Percentiles rank a stretch among this genome's conserved stretches.
Evolutionary conservation across 2,113 vertebrate genomes (phyloP).

Genomic region (Corydoras sp.): DNA sequence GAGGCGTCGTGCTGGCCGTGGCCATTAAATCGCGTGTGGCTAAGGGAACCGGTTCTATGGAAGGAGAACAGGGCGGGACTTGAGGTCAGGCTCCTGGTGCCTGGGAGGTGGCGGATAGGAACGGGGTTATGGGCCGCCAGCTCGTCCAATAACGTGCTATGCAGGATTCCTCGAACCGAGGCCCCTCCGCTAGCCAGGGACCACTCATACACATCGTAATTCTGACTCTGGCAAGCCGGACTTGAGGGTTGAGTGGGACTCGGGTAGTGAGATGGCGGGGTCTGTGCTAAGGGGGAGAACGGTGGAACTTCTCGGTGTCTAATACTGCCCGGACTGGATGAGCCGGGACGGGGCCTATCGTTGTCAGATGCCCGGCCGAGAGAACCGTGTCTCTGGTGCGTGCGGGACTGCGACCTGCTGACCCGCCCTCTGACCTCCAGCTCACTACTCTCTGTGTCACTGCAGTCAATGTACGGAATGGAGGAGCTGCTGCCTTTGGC

Average conservation of each 20-base stretch:
- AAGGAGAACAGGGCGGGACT: constrained; percentile 63
- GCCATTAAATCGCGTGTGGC: constrained; percentile 74
- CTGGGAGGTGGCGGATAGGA: constrained; percentile 57
- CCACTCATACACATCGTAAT: constrained; percentile 62
- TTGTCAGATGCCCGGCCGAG: constrained; percentile 52
- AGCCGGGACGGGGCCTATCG: constrained; percentile 54
- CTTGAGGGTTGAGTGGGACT: constrained; percentile 48
- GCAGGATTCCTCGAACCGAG: constrained; percentile 63
- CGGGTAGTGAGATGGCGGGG: constrained; percentile 52
- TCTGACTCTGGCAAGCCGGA: constrained; percentile 45
- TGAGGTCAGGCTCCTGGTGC: constrained; percentile 69
- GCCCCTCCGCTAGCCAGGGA: constrained; percentile 65
- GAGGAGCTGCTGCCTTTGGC: constrained; percentile 76
- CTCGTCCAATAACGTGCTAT: constrained; percentile 69
- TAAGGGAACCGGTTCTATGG: constrained; percentile 63
- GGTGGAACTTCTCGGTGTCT: constrained; percentile 65
- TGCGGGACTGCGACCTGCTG: constrained; percentile 71
- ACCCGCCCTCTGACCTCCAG: constrained; percentile 71
- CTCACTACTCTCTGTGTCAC: constrained; percentile 78
- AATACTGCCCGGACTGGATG: constrained; percentile 55
- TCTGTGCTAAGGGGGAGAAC: constrained; percentile 50
- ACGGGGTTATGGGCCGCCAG: constrained; percentile 64
- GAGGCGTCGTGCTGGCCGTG: constrained; percentile 42
- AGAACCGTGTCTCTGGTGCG: constrained; percentile 72
- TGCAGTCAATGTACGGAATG: constrained; percentile 83